Evolutionary conservation across 2,113 vertebrate genomes (phyloP).

Genomic region (Chaetura pelagica): DNA sequence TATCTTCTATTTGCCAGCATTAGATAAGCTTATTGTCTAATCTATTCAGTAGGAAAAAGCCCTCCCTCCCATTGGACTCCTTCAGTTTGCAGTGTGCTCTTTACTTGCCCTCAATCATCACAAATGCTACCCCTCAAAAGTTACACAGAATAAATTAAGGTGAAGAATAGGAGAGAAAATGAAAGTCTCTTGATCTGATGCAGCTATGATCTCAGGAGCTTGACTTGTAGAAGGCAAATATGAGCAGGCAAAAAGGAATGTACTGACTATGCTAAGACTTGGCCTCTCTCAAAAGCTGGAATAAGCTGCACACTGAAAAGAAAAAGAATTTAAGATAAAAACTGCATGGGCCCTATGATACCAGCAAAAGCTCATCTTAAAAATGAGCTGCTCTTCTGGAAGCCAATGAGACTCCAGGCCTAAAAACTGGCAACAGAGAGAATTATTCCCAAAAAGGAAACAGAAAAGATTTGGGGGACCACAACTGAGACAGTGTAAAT

Average conservation of each 20-base stretch:
- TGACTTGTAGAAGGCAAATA: background rate
- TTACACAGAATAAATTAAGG: constrained; percentile 16
- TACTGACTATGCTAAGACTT: background rate
- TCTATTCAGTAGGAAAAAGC: background rate
- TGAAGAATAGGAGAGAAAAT: background rate
- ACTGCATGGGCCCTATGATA: background rate
- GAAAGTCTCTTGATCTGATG: constrained; percentile 19
- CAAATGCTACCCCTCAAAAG: background rate
- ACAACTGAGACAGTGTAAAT: background rate
- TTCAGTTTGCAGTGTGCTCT: background rate
- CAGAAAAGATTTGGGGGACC: background rate
- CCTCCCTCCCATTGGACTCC: background rate
- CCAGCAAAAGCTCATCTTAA: background rate
- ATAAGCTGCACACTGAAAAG: background rate
- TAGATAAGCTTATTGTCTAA: background rate
- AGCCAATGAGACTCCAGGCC: background rate
- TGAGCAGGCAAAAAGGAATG: background rate
- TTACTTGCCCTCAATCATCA: background rate
- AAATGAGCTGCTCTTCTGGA: background rate
- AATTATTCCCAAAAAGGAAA: background rate
- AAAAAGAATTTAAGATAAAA: background rate
- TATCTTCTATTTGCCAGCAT: background rate
- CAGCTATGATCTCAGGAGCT: background rate
- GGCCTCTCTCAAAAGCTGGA: background rate
- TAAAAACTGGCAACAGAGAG: background rate